phyloP scores from a whole-genome alignment of 2,888 invertebrate genomes.

The Cryptus viduatorius region DNA sequence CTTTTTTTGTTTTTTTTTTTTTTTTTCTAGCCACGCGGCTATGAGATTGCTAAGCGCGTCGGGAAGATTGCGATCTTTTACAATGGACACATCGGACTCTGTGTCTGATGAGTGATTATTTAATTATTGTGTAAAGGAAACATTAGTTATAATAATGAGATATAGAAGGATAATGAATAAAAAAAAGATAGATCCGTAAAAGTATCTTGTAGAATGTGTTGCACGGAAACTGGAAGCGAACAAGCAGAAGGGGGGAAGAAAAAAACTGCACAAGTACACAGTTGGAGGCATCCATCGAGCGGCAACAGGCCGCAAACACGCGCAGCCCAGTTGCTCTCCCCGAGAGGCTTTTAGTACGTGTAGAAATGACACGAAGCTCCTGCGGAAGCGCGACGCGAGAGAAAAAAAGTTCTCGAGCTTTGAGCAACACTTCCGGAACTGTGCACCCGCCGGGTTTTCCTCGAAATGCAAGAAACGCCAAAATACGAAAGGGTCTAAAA shows the following conservation, averaged over 20 bases:
- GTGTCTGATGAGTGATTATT: not conserved
- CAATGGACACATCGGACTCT: not conserved
- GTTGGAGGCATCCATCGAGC: not conserved
- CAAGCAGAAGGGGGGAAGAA: not conserved
- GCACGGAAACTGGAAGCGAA: not conserved
- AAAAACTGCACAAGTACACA: not conserved
- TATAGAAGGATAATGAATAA: not conserved
- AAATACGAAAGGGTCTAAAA: not conserved
- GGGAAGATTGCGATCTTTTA: constrained; percentile 7
- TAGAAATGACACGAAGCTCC: constrained; percentile 77
- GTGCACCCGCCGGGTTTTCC: not conserved
- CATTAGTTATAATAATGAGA: not conserved
- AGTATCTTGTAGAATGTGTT: no score
- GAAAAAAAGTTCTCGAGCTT: constrained; percentile 78
- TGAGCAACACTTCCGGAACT: constrained; percentile 20
- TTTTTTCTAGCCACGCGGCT: not conserved
- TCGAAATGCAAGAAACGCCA: not conserved
- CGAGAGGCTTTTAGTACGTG: constrained; percentile 8
- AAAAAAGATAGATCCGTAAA: not conserved
- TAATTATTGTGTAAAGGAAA: not conserved
- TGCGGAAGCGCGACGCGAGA: constrained; percentile 76
- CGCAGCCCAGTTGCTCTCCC: not conserved
- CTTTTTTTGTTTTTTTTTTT: constrained; percentile 21
- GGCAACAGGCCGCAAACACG: constrained; percentile 11
- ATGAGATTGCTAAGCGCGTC: constrained; percentile 19